Conservation (phyloP, 1,140 invertebrate species). For the Nephila pilipes region DNA sequence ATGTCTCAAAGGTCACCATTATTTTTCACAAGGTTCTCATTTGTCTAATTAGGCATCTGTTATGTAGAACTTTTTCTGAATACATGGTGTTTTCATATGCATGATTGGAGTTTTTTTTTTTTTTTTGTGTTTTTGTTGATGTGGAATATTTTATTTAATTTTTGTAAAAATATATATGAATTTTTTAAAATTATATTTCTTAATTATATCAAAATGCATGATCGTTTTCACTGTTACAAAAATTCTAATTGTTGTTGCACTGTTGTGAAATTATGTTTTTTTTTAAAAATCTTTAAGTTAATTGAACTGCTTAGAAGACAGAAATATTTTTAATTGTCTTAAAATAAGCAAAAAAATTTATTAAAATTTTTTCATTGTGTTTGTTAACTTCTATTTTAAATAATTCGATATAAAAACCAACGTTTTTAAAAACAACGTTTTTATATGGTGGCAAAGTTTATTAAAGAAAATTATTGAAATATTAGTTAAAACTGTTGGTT, state of each 20-base stretch:
- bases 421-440: too few relatives aligned
- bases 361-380: too few relatives aligned
- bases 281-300: too few relatives aligned
- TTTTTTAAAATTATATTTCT: neutral
- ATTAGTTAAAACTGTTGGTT: too few relatives aligned
- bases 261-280: neutral
- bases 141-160: neutral
- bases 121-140: neutral
- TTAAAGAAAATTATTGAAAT: too few relatives aligned
- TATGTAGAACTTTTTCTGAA: neutral
- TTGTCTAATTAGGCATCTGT: slow-evolving; percentile 3
- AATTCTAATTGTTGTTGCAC: neutral
- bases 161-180: too few relatives aligned
- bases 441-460: too few relatives aligned
- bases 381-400: too few relatives aligned
- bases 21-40: slow-evolving; percentile 15
- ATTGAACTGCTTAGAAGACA: too few relatives aligned
- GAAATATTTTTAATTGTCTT: too few relatives aligned
- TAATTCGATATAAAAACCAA: too few relatives aligned
- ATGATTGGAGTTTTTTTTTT: neutral
- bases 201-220: neutral
- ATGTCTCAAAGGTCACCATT: neutral
- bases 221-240: slow-evolving; percentile 6
- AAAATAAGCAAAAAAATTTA: too few relatives aligned
- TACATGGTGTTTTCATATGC: neutral